phyloP scores from a whole-genome alignment of 2,113 vertebrate species.

The Chaetorhynchus papuensis region DNA sequence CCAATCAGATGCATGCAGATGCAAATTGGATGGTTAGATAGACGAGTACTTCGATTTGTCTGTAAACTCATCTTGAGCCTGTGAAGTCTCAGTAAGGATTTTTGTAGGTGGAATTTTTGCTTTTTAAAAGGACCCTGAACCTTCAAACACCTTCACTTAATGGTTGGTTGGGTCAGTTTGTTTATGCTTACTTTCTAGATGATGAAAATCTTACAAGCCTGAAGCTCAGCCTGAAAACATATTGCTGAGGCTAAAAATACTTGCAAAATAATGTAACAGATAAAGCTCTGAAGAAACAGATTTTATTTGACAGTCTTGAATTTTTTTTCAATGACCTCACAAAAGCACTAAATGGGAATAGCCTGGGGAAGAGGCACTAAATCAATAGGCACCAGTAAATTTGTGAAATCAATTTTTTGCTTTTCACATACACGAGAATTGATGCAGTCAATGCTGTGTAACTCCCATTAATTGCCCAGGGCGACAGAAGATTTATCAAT shows the following conservation, averaged over 20 bases:
- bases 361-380: conserved; percentile 62
- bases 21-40: neutral
- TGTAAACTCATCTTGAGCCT: neutral
- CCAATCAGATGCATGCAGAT: conserved; percentile 13
- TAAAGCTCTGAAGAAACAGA: conserved; percentile 57
- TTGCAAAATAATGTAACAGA: conserved; percentile 59
- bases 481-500: conserved; percentile 77
- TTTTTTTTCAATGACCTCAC: conserved; percentile 63
- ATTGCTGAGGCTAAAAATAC: conserved; percentile 48
- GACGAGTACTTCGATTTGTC: conserved; percentile 13
- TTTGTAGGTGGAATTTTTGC: neutral
- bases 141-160: neutral
- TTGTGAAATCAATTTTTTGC: conserved; percentile 76
- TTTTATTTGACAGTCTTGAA: conserved; percentile 69
- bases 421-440: conserved; percentile 69
- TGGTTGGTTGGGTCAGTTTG: neutral
- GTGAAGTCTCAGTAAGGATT: neutral
- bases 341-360: conserved; percentile 71
- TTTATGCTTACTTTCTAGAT: conserved; percentile 23
- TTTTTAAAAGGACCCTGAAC: neutral
- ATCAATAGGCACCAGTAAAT: conserved; percentile 72
- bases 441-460: conserved; percentile 66
- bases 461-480: conserved; percentile 72
- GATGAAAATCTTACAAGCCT: conserved; percentile 14
- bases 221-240: conserved; percentile 32